Evolutionary conservation across 2,113 vertebrate species (phyloP).

Genomic region (Hemiprocne comata): DNA sequence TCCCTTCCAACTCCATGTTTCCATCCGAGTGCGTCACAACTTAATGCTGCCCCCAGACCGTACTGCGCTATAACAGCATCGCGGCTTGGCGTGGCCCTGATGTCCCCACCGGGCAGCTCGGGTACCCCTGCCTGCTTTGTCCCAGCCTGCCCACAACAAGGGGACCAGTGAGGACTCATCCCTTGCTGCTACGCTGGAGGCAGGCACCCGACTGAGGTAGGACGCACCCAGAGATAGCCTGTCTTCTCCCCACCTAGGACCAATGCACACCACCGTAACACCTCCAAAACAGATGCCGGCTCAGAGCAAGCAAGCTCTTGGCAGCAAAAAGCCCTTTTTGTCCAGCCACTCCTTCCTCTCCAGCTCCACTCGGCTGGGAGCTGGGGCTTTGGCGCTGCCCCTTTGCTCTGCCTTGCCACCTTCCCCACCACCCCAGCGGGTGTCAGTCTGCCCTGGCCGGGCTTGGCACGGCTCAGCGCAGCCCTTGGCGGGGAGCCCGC

Average conservation of each 20-base stretch:
- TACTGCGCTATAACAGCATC: slow-evolving; percentile 41
- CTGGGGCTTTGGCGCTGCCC: background rate
- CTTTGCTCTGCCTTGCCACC: background rate
- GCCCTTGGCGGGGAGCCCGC: slow-evolving; percentile 14
- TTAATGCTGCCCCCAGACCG: slow-evolving; percentile 55
- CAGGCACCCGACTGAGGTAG: background rate
- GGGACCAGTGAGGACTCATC: background rate
- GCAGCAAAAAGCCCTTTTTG: background rate
- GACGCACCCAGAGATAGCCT: background rate
- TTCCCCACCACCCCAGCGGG: background rate
- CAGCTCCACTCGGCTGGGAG: background rate
- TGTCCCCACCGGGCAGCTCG: background rate
- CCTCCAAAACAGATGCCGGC: background rate
- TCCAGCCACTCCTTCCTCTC: background rate
- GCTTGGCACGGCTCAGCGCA: background rate
- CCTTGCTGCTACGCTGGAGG: background rate
- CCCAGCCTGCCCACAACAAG: background rate
- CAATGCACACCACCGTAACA: background rate
- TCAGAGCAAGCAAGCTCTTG: background rate
- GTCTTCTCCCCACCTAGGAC: background rate
- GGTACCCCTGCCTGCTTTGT: background rate
- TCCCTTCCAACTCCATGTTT: slow-evolving; percentile 12
- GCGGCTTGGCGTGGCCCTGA: background rate
- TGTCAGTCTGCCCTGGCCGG: background rate
- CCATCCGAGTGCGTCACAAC: slow-evolving; percentile 63